Percentiles rank a stretch among this genome's conserved stretches.
phyloP scores from a whole-genome alignment of 2,797 vertebrate species.

The Champsocephalus esox region DNA sequence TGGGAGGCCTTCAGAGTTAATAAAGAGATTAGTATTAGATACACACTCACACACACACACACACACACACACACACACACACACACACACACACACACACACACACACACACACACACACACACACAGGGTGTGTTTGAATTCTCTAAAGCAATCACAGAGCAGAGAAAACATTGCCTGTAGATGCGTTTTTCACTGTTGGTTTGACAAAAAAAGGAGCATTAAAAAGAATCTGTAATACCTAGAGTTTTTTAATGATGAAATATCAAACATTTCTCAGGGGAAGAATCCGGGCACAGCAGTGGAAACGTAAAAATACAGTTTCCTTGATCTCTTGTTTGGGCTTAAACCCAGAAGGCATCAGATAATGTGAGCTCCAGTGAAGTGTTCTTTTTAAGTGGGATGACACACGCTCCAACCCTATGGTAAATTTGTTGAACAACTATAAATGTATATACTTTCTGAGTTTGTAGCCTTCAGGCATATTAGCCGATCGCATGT shows the following conservation, averaged over 20 bases:
- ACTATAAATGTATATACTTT: slow-evolving; percentile 27
- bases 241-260: slow-evolving; percentile 54
- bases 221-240: slow-evolving; percentile 68
- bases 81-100: background rate
- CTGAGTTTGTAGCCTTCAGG: slow-evolving; percentile 24
- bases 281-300: slow-evolving; percentile 22
- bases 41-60: slow-evolving; percentile 40
- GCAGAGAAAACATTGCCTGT: slow-evolving; percentile 56
- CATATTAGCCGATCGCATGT: slow-evolving; percentile 6
- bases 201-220: slow-evolving; percentile 51
- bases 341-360: slow-evolving; percentile 63
- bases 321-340: slow-evolving; percentile 68
- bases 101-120: slow-evolving; percentile 33
- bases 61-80: slow-evolving; percentile 23
- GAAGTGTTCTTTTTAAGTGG: slow-evolving; percentile 46
- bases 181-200: slow-evolving; percentile 57
- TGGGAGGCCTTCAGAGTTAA: slow-evolving; percentile 74
- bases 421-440: slow-evolving; percentile 45
- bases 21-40: slow-evolving; percentile 78
- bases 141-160: slow-evolving; percentile 48
- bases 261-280: slow-evolving; percentile 62
- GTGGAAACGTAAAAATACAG: slow-evolving; percentile 44
- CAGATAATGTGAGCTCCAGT: slow-evolving; percentile 56
- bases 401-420: slow-evolving; percentile 37
- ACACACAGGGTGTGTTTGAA: slow-evolving; percentile 35